Base-by-base conservation (phyloP, 2,888 invertebrate genomes). In the Trileptium ribeirensis region DNA sequence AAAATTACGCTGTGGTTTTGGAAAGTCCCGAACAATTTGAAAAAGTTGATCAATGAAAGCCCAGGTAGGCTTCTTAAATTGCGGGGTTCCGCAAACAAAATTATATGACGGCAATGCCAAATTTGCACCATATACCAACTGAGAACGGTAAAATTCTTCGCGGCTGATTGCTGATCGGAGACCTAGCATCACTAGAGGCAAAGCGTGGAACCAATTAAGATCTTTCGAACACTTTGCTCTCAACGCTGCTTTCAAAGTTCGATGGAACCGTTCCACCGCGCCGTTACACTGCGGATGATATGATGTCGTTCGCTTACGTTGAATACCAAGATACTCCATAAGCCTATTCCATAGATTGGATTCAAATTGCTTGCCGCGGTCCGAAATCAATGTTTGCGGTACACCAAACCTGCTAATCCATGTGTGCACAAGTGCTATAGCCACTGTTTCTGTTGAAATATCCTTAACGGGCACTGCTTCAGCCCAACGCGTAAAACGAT, bases 401-500 rank as follows among this genome's bases (percentile, higher is more conserved):
- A 51, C 51, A 8, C 51, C 51, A 51, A 51, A 51, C 51, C 51
- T 51, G 51, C 51, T 51, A 24, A 51, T 51, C 51, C 51, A 51
- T 51, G 51, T 24, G 8, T 51, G 51, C 51, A 51, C 8, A 51
- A 51, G 24, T 15, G 51, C 8, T 8, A 24, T 51, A 15, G 51
- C 51, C 24, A 51, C 37, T 29, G 34, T 51, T n/a, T 70, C 70
- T 19, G 70, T n/a, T n/a, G 70, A 70, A n/a, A 70, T 70, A 36
- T 70, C 70, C 33, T 36, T 29, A 8, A 70, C 70, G n/a, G 70
- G 70, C 3, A 36, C 70, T 15, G 36, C 70, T 70, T 70, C 70
- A 29, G 70, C 70, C 70, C 70, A 70, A 70, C 70, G 70, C 33
- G 70, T 70, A 70, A 70, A 70, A 36, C 70, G 70, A 19, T 70